Conservation (phyloP, 2,888 invertebrate species). For the Chrysolina haemoptera region DNA sequence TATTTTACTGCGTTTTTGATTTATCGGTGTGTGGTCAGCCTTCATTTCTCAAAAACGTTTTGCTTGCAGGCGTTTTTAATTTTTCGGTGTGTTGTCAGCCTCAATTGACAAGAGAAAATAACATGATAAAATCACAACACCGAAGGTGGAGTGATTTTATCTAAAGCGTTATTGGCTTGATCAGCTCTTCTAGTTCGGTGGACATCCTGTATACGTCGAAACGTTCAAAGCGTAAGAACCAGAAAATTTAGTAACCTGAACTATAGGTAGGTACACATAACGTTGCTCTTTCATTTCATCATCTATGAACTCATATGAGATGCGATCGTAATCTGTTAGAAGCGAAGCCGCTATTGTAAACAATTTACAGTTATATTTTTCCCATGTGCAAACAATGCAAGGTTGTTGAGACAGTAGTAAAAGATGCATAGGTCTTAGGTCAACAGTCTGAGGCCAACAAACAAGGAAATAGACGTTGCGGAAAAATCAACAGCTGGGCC, state of each 20-base stretch:
- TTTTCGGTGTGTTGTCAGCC: too few species aligned
- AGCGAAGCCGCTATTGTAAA: slow-evolving; percentile 17
- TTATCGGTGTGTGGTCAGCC: too few species aligned
- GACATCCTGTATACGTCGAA: too few species aligned
- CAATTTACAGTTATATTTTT: slow-evolving; percentile 33
- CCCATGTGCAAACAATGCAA: slow-evolving; percentile 35
- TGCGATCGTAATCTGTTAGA: slow-evolving; percentile 7
- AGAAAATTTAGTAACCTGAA: background rate
- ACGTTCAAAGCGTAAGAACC: too few species aligned
- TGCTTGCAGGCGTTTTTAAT: too few species aligned
- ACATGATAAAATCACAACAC: too few species aligned
- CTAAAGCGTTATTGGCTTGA: too few species aligned
- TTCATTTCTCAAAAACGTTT: too few species aligned
- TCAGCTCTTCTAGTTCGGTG: too few species aligned
- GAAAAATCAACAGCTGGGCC: background rate
- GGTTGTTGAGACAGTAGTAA: slow-evolving; percentile 19
- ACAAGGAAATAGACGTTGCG: background rate
- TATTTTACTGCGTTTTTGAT: too few species aligned
- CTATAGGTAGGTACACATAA: background rate
- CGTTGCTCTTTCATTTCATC: background rate
- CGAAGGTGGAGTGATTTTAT: too few species aligned
- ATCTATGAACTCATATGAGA: slow-evolving; percentile 7
- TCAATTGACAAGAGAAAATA: too few species aligned
- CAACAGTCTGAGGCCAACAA: slow-evolving; percentile 15
- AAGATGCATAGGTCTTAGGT: slow-evolving; percentile 20